phyloP scores from a whole-genome alignment of 1,140 invertebrate genomes.

The Caerostris extrusa region DNA sequence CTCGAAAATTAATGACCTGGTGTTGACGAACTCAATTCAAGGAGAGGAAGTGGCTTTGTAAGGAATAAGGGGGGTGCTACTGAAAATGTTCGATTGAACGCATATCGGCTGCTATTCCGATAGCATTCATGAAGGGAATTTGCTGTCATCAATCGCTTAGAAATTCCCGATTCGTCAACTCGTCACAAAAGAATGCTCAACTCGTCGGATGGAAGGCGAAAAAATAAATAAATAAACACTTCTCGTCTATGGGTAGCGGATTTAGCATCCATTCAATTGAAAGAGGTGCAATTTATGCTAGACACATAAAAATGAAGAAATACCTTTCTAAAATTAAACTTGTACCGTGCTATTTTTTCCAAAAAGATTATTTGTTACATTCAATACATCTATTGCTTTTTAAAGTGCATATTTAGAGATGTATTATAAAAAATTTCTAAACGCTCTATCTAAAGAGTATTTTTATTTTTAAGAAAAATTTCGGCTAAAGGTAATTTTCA shows the following conservation, averaged over 20 bases:
- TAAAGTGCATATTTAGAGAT: too few species aligned
- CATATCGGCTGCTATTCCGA: not conserved
- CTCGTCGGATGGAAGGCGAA: not conserved
- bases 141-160: conserved; percentile 1
- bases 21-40: conserved; percentile 48
- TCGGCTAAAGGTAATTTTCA: too few species aligned
- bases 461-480: too few species aligned
- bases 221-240: not conserved
- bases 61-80: not conserved
- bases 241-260: not conserved
- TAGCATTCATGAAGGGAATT: not conserved
- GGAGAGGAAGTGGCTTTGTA: not conserved
- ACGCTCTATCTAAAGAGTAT: too few species aligned
- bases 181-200: not conserved
- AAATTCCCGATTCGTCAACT: not conserved
- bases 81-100: not conserved
- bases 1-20: conserved; percentile 43
- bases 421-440: too few species aligned
- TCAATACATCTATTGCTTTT: too few species aligned
- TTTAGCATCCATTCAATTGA: not conserved
- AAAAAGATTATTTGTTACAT: too few species aligned
- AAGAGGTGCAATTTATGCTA: not conserved
- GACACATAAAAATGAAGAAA: too few species aligned
- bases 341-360: too few species aligned
- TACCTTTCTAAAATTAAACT: too few species aligned